phyloP scores from a whole-genome alignment of 2,113 vertebrate genomes.

The Vanacampus margaritifer region DNA sequence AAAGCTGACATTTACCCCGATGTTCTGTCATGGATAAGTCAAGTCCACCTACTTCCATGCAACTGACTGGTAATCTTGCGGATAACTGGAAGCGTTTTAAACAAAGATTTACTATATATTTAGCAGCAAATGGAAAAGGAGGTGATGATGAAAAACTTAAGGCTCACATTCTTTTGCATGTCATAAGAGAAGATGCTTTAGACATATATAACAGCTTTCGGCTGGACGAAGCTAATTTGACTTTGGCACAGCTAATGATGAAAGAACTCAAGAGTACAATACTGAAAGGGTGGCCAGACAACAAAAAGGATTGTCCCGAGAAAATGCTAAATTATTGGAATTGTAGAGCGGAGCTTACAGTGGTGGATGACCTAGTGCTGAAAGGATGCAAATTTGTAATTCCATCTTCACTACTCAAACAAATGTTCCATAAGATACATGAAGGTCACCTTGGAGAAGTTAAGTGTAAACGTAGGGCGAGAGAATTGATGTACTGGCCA shows the following conservation, averaged over 20 bases:
- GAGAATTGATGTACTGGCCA: background rate
- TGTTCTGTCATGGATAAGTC: background rate
- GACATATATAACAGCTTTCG: too few species aligned
- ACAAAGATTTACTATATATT: background rate
- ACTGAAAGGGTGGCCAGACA: too few species aligned
- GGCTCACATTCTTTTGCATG: constrained; percentile 9
- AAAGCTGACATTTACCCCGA: background rate
- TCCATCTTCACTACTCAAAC: background rate
- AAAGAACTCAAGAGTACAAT: background rate
- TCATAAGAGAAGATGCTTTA: constrained; percentile 3
- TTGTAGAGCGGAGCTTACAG: too few species aligned
- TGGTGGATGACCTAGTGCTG: background rate
- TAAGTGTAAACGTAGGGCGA: too few species aligned
- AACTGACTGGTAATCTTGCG: background rate
- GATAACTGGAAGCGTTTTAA: background rate
- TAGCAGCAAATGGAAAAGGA: background rate
- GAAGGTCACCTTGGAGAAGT: background rate
- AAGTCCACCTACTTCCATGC: background rate
- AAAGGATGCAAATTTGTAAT: background rate
- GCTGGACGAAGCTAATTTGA: too few species aligned
- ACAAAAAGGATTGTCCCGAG: too few species aligned
- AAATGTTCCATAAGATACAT: background rate
- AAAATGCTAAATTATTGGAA: too few species aligned
- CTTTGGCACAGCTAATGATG: too few species aligned
- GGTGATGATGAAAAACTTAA: background rate